Evolutionary conservation across 2,888 invertebrate species (phyloP).

Genomic region (Macrophya annulata): DNA sequence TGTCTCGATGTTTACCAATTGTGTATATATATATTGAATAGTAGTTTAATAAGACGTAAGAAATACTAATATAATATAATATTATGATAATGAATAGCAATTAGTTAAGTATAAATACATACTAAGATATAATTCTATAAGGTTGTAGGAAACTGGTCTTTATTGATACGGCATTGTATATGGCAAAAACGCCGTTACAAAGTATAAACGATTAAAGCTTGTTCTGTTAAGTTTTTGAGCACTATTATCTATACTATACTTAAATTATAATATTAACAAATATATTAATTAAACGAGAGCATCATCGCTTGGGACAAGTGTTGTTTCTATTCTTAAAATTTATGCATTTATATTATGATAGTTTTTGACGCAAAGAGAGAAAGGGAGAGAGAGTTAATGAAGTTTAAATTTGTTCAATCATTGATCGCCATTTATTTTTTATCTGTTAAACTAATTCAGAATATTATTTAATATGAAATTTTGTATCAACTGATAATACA

Average conservation of each 20-base stretch:
- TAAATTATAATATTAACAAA: slow-evolving; percentile 46
- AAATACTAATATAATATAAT: slow-evolving; percentile 63
- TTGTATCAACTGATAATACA: background rate
- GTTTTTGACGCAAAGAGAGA: background rate
- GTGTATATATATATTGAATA: slow-evolving; percentile 62
- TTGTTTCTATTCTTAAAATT: slow-evolving; percentile 11
- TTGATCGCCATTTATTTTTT: background rate
- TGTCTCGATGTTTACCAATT: slow-evolving; percentile 65
- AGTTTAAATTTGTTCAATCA: background rate
- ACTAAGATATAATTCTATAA: slow-evolving; percentile 22
- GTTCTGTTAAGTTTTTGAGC: slow-evolving; percentile 73
- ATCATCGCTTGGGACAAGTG: slow-evolving; percentile 14
- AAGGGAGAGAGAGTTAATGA: no score
- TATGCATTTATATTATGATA: slow-evolving; percentile 18
- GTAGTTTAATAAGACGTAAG: slow-evolving; percentile 1
- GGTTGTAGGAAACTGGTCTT: slow-evolving; percentile 24
- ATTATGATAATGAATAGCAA: slow-evolving; percentile 56
- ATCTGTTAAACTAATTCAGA: background rate
- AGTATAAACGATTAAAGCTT: slow-evolving; percentile 63
- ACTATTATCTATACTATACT: slow-evolving; percentile 62
- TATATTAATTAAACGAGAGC: slow-evolving; percentile 23
- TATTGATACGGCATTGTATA: slow-evolving; percentile 64
- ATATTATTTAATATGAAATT: background rate
- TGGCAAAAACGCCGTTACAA: slow-evolving; percentile 62
- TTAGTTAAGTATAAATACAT: slow-evolving; percentile 11